Evolutionary conservation across 2,113 vertebrate species (phyloP).

Genomic region (Silurus glanis): DNA sequence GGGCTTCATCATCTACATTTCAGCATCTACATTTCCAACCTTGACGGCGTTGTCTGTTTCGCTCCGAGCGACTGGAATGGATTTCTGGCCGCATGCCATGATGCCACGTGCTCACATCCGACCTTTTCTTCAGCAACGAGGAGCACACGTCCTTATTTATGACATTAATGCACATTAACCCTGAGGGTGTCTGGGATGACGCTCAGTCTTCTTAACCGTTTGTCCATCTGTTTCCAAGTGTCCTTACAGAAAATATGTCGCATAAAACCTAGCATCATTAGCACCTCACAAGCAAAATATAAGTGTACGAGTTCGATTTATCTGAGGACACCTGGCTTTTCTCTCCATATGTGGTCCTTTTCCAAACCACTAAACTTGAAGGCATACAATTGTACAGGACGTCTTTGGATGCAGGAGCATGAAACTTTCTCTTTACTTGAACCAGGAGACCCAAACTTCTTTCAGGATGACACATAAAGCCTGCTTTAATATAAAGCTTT

Average conservation of each 20-base stretch:
- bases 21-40: not conserved
- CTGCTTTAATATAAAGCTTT: too few species aligned
- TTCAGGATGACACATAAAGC: too few species aligned
- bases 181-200: constrained; percentile 12
- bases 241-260: not conserved
- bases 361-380: too few species aligned
- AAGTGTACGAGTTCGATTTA: too few species aligned
- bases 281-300: too few species aligned
- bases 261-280: too few species aligned
- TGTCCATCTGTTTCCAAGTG: not conserved
- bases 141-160: constrained; percentile 51
- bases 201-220: not conserved
- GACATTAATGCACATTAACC: constrained; percentile 51
- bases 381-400: too few species aligned
- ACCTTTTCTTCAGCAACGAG: constrained; percentile 42
- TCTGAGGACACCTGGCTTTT: too few species aligned
- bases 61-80: constrained; percentile 27
- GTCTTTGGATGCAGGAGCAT: too few species aligned
- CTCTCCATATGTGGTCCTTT: too few species aligned
- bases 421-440: too few species aligned
- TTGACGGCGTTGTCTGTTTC: not conserved
- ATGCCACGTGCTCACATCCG: constrained; percentile 23
- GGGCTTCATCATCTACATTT: not conserved
- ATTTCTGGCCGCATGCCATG: constrained; percentile 23
- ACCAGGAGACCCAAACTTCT: too few species aligned